phyloP scores from a whole-genome alignment of 1,140 invertebrate species.

The Telenomus remus region DNA sequence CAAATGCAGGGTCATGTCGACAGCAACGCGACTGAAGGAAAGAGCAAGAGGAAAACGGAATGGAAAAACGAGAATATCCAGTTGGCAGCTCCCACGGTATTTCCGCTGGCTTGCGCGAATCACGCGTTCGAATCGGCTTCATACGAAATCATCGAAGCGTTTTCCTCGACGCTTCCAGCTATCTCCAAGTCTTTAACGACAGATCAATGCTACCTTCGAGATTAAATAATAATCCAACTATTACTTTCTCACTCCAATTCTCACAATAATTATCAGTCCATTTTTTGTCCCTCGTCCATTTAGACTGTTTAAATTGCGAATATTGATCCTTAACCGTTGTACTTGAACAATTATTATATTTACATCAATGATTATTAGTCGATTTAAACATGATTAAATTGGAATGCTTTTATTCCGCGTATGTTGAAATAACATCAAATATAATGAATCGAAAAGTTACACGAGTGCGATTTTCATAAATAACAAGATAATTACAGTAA shows the following conservation, averaged over 20 bases:
- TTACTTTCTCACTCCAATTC: too few relatives aligned
- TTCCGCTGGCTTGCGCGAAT: slow-evolving; percentile 61
- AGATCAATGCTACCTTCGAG: slow-evolving; percentile 52
- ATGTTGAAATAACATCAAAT: too few relatives aligned
- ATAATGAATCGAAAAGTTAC: too few relatives aligned
- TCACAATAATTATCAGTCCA: too few relatives aligned
- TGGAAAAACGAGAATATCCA: slow-evolving; percentile 61
- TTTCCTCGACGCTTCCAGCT: slow-evolving; percentile 41
- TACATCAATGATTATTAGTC: too few relatives aligned
- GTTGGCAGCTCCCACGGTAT: slow-evolving; percentile 60
- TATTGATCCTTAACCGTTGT: too few relatives aligned
- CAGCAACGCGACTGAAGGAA: slow-evolving; percentile 54
- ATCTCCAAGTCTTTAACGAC: slow-evolving; percentile 57
- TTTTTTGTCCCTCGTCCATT: too few relatives aligned
- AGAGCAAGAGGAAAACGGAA: slow-evolving; percentile 60
- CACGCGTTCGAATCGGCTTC: slow-evolving; percentile 59
- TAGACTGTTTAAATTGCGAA: too few relatives aligned
- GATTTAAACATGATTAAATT: too few relatives aligned
- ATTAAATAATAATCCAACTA: slow-evolving; percentile 47
- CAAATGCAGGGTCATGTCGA: slow-evolving; percentile 51
- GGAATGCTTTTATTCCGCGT: too few relatives aligned
- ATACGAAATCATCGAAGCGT: slow-evolving; percentile 60
- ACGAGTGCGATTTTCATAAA: too few relatives aligned
- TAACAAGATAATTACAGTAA: too few relatives aligned
- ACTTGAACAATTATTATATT: background rate